Conservation (phyloP, 2,888 invertebrate species). For the Caenorhabditis sinica region DNA sequence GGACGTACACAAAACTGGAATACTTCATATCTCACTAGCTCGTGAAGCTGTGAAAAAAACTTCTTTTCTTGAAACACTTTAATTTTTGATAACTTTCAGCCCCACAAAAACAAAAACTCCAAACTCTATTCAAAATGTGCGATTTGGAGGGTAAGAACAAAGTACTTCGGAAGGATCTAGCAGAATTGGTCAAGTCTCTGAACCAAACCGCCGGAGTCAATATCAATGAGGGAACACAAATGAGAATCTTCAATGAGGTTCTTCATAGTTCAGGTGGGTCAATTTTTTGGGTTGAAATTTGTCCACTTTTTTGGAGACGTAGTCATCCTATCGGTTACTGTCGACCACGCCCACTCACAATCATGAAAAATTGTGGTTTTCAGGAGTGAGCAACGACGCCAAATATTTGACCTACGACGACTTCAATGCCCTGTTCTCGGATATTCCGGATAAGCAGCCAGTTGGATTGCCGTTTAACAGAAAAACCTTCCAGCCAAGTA, state of each 20-base stretch:
- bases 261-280: slow-evolving; percentile 63
- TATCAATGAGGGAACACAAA: slow-evolving; percentile 74
- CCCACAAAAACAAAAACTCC: slow-evolving; percentile 84
- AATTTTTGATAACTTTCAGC: slow-evolving; percentile 62
- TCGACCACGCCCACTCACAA: too few relatives aligned
- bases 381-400: slow-evolving; percentile 74
- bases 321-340: too few relatives aligned
- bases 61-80: too few relatives aligned
- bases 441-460: slow-evolving; percentile 77
- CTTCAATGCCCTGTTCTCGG: slow-evolving; percentile 81
- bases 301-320: too few relatives aligned
- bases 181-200: slow-evolving; percentile 89
- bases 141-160: slow-evolving; percentile 95
- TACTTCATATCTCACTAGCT: too few relatives aligned
- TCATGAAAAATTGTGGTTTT: not conserved
- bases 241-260: slow-evolving; percentile 70
- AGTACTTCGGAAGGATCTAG: slow-evolving; percentile 94
- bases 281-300: too few relatives aligned
- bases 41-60: too few relatives aligned
- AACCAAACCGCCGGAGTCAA: slow-evolving; percentile 81
- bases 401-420: slow-evolving; percentile 78
- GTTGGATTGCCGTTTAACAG: slow-evolving; percentile 78
- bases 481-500: slow-evolving; percentile 53
- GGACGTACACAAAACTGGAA: too few relatives aligned
- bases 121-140: slow-evolving; percentile 98